Base-by-base conservation (phyloP, 1,140 invertebrate species). In the Pissodes strobi region DNA sequence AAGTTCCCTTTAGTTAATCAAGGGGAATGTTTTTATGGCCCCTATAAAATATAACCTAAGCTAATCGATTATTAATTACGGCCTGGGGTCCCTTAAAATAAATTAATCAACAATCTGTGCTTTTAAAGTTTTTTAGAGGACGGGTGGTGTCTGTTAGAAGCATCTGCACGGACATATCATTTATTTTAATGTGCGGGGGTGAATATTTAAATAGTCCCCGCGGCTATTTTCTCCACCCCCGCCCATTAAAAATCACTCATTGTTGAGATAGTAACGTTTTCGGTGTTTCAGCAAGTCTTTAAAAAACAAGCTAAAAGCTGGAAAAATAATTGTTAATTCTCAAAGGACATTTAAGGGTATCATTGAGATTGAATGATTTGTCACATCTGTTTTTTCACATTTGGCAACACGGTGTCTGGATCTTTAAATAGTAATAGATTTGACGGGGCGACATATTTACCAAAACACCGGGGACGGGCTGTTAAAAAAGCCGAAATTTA, bases 371-470 rank as follows among this genome's bases (percentile, higher is more conserved):
- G 12, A 49, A 37, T 10, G 10, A 21, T 2, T 60, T 53, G 39
- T 15, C 59, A 27, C 60, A 63, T 55, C 10, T 57, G 62, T 64
- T 69, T 66, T 61, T 69, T 66, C 58, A 66, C 67, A 69, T 69
- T 69, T 69, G 68, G 68, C 68, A 66, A 66, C 64, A 46, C 39
- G 56, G 64, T 64, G 68, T 69, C 68, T 69, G 68, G 63, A 62
- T 63, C 68, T 69, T 66, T 63, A 69, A 69, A 69, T 69, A 69
- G 68, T 64, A 61, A 69, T 69, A 69, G 68, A 69, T 69, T 64
- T 45, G 43, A 56, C 53, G 38, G 15, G 15, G 53, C 52, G 56
- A 62, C 60, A 62, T 62, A 62, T 62, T 62, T 62, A 62, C 60
- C 60, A 62, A 62, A 62, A 62, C 51, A 62, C 15, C 39, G n/a